Percentiles rank a stretch among this genome's conserved stretches.
These are phyloP conservation scores for Pituophis catenifer DNA, from an alignment of 2,113 vertebrate species.

Conservation along the genomic window DNA sequence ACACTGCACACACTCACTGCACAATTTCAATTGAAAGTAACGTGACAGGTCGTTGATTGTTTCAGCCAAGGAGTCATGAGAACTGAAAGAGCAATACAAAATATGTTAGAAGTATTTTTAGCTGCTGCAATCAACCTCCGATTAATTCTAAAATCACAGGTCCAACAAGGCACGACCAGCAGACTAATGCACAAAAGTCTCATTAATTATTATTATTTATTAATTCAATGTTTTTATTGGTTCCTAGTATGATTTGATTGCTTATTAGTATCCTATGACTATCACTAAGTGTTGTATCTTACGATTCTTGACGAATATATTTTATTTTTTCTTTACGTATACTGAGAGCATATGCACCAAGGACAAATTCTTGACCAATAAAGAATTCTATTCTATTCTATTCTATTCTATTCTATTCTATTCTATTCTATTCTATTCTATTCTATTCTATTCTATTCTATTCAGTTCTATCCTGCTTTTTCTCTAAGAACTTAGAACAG, in stretches of 20 bases:
- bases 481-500: not conserved
- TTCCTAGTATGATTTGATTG: too few species aligned
- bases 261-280: too few species aligned
- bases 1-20: not conserved
- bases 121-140: not conserved
- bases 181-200: not conserved
- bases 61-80: not conserved
- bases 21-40: not conserved
- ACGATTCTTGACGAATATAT: too few species aligned
- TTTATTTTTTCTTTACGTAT: too few species aligned
- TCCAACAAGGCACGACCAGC: not conserved
- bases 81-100: not conserved
- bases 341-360: too few species aligned
- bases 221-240: too few species aligned
- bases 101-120: not conserved
- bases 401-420: too few species aligned
- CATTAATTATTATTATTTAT: not conserved
- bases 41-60: not conserved
- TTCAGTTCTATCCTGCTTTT: not conserved
- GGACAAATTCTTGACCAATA: too few species aligned
- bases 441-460: too few species aligned
- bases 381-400: too few species aligned
- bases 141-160: not conserved
- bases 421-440: too few species aligned
- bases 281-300: too few species aligned